A percentile compares a stretch with the other conserved stretches of the same genome.
Conservation (phyloP, 2,113 vertebrate genomes). For the Pogonocichla stellata region DNA sequence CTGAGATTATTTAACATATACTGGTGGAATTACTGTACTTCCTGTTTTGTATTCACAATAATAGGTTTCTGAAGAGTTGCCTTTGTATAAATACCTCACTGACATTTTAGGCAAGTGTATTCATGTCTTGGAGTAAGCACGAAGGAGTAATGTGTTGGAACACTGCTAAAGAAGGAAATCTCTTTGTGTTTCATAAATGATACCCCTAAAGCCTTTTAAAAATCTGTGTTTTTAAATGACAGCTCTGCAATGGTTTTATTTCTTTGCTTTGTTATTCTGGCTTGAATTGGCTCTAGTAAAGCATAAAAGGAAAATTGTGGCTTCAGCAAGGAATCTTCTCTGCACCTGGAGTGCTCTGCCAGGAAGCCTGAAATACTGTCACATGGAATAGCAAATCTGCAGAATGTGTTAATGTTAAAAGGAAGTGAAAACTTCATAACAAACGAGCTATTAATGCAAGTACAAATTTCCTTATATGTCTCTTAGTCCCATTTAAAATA, state of each 20-base stretch:
- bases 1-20: constrained; percentile 67
- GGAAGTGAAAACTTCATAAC: not conserved
- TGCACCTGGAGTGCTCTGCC: not conserved
- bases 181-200: constrained; percentile 79
- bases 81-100: constrained; percentile 87
- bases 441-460: not conserved
- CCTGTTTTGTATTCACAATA: constrained; percentile 73
- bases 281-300: not conserved
- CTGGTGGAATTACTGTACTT: constrained; percentile 72
- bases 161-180: constrained; percentile 88
- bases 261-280: constrained; percentile 19
- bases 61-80: constrained; percentile 83
- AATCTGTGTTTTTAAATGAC: constrained; percentile 68
- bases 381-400: not conserved
- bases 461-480: not conserved
- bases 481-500: not conserved
- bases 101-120: constrained; percentile 86
- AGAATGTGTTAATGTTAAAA: not conserved
- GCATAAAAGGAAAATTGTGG: not conserved
- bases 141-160: constrained; percentile 85
- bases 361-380: not conserved
- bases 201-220: constrained; percentile 64
- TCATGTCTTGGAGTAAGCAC: constrained; percentile 85
- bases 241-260: constrained; percentile 55
- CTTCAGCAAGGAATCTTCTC: not conserved